phyloP scores from a whole-genome alignment of 2,888 invertebrate species.

The Clusia tigrina region DNA sequence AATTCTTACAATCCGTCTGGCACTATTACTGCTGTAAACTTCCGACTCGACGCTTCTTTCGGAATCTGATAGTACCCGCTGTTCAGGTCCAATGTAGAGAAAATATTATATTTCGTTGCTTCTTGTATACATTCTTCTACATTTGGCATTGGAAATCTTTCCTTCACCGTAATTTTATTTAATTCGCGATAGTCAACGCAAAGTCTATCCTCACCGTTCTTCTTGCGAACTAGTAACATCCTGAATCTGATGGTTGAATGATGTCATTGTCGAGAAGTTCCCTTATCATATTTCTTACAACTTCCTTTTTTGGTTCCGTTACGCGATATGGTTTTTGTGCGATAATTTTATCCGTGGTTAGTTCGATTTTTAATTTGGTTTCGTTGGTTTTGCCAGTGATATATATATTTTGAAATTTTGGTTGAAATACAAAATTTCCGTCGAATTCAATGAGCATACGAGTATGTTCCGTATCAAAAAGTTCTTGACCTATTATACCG shows the following conservation, averaged over 20 bases:
- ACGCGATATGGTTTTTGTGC: constrained; percentile 29
- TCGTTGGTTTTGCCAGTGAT: too few relatives aligned
- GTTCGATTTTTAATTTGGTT: constrained; percentile 30
- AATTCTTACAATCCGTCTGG: too few relatives aligned
- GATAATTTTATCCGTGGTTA: constrained; percentile 20
- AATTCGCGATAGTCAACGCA: constrained; percentile 29
- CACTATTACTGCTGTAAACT: constrained; percentile 13
- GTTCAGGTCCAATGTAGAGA: not conserved
- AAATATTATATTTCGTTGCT: not conserved
- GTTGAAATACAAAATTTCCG: too few relatives aligned
- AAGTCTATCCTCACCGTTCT: constrained; percentile 28
- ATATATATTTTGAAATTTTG: too few relatives aligned
- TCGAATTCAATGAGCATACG: too few relatives aligned
- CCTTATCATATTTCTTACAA: constrained; percentile 23
- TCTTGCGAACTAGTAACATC: constrained; percentile 33
- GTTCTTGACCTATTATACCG: too few relatives aligned
- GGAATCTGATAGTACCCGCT: constrained; percentile 18
- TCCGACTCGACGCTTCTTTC: not conserved
- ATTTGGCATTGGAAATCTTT: constrained; percentile 31
- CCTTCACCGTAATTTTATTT: constrained; percentile 28
- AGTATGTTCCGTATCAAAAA: too few relatives aligned
- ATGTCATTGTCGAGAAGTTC: constrained; percentile 33
- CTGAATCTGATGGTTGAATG: constrained; percentile 26
- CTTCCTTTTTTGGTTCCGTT: constrained; percentile 28
- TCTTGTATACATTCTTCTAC: constrained; percentile 18